phyloP scores from a whole-genome alignment of 2,797 vertebrate genomes.

The Rhinophrynus dorsalis region DNA sequence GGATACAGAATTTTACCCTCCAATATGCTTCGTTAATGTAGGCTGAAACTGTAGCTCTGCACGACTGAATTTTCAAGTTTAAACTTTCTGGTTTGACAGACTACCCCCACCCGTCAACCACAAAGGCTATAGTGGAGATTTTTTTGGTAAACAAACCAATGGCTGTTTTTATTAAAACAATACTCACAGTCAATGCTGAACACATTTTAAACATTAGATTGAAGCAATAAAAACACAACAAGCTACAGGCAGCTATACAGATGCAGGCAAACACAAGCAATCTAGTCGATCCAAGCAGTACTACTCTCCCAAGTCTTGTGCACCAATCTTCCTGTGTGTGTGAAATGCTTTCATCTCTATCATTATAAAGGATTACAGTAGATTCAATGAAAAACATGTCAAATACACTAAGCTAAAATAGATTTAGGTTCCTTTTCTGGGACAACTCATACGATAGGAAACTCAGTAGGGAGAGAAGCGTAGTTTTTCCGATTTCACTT shows the following conservation, averaged over 20 bases:
- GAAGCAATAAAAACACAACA: constrained; percentile 26
- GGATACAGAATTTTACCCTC: too few relatives aligned
- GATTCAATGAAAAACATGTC: constrained; percentile 17
- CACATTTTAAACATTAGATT: background rate
- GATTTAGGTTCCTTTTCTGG: constrained; percentile 47
- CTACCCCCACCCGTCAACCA: too few relatives aligned
- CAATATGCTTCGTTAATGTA: too few relatives aligned
- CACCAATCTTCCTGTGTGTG: background rate
- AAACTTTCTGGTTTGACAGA: too few relatives aligned
- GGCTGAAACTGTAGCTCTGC: too few relatives aligned
- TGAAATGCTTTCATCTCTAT: background rate
- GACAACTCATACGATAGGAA: constrained; percentile 52
- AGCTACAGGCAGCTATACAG: constrained; percentile 17
- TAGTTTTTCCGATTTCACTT: constrained; percentile 91
- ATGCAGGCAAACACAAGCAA: constrained; percentile 3
- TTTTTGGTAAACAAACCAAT: constrained; percentile 17
- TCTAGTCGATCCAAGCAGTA: background rate
- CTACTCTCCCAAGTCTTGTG: background rate
- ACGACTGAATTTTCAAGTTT: too few relatives aligned
- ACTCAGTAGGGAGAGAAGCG: constrained; percentile 90
- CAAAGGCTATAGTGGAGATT: too few relatives aligned
- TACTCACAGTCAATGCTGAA: constrained; percentile 34
- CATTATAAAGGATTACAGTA: background rate
- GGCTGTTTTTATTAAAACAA: constrained; percentile 41
- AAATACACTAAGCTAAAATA: constrained; percentile 14